Conservation (phyloP, 2,113 vertebrate species). For the Actenoides hombroni region DNA sequence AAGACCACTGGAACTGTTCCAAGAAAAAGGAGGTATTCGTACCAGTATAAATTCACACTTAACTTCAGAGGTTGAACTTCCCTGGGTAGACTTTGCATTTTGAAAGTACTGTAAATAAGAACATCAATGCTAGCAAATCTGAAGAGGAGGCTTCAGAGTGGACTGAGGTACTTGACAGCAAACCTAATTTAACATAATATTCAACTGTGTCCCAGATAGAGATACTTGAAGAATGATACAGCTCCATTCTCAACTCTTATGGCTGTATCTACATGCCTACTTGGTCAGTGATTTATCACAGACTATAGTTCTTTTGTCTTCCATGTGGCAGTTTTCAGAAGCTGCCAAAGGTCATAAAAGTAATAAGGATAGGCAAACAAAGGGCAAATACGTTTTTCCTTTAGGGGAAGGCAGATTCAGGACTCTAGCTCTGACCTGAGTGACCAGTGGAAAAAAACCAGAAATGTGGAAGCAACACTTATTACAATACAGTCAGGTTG, state of each 20-base stretch:
- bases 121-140: constrained; percentile 28
- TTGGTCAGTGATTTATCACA: not conserved
- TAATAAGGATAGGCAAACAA: not conserved
- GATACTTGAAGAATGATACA: not conserved
- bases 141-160: not conserved
- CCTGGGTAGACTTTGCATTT: not conserved
- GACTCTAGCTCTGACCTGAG: not conserved
- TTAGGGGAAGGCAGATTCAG: not conserved
- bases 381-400: not conserved
- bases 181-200: not conserved
- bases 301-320: not conserved
- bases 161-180: not conserved
- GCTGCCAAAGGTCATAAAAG: not conserved
- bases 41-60: not conserved
- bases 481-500: not conserved
- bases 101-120: not conserved
- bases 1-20: not conserved
- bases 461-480: not conserved
- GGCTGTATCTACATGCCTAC: not conserved
- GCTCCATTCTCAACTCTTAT: not conserved
- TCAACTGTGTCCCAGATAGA: not conserved
- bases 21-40: not conserved
- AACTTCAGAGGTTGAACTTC: not conserved
- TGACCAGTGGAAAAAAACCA: not conserved
- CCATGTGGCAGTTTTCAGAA: not conserved